Evolutionary conservation across 2,113 vertebrate genomes (phyloP).

Genomic region (Carassius gibelio): DNA sequence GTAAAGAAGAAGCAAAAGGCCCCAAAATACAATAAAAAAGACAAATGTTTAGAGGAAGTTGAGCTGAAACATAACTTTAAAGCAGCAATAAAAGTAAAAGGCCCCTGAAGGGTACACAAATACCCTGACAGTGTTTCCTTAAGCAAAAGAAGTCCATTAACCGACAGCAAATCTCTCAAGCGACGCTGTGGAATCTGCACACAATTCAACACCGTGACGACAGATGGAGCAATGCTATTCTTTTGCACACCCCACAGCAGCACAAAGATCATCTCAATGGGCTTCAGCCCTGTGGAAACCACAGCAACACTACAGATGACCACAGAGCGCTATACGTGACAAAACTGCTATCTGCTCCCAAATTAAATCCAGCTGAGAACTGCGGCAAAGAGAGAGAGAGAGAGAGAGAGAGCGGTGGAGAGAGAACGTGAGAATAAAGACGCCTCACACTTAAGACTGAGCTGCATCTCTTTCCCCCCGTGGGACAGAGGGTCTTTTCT

Average conservation of each 20-base stretch:
- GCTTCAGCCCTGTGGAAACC: not conserved
- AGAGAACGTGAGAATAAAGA: slow-evolving; percentile 23
- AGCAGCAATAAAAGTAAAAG: slow-evolving; percentile 2
- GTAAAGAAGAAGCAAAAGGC: not conserved
- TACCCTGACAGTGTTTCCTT: slow-evolving; percentile 5
- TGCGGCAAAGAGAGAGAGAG: not conserved
- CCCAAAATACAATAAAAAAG: slow-evolving; percentile 10
- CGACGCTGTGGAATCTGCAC: slow-evolving; percentile 4
- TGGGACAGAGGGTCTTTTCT: slow-evolving; percentile 46
- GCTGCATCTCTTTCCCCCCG: not conserved
- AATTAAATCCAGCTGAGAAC: slow-evolving; percentile 15
- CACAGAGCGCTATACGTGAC: not conserved
- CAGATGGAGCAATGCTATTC: slow-evolving; percentile 31
- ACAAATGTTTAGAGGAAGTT: not conserved
- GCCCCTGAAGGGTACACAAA: not conserved
- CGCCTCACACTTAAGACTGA: slow-evolving; percentile 8
- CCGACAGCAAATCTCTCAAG: not conserved
- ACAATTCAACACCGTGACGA: slow-evolving; percentile 38
- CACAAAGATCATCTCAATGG: slow-evolving; percentile 19
- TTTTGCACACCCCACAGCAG: not conserved
- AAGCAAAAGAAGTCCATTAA: slow-evolving; percentile 19
- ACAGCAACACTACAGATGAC: not conserved
- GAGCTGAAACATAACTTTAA: slow-evolving; percentile 9
- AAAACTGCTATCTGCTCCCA: slow-evolving; percentile 8
- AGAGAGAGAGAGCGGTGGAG: not conserved